Percentiles rank a stretch among this genome's conserved stretches.
Conservation (phyloP, 2,797 vertebrate species). For the Euphonia xanthogaster region DNA sequence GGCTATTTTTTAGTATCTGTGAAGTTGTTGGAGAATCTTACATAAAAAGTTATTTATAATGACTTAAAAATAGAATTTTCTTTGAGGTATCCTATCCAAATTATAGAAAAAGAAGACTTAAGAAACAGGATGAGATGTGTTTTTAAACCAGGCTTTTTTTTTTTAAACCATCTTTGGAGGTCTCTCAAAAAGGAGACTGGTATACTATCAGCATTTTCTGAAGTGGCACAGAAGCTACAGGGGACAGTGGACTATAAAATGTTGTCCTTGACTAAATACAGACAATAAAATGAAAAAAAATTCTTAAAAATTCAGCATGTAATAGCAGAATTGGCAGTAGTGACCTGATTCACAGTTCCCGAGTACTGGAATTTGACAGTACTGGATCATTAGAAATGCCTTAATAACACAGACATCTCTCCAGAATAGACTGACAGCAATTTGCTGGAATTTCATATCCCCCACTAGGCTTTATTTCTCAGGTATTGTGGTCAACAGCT, state of each 20-base stretch:
- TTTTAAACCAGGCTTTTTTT: neutral
- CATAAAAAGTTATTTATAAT: slow-evolving; percentile 44
- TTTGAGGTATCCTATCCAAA: slow-evolving; percentile 32
- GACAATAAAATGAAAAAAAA: neutral
- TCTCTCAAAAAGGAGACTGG: neutral
- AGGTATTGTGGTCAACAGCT: neutral
- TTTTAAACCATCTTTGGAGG: neutral
- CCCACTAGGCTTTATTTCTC: neutral
- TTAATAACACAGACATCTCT: neutral
- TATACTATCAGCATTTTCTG: neutral
- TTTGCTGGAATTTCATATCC: neutral
- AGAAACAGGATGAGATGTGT: neutral
- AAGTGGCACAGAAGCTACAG: neutral
- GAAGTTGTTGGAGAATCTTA: slow-evolving; percentile 29
- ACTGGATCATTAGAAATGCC: neutral
- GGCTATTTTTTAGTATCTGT: slow-evolving; percentile 23
- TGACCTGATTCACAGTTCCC: neutral
- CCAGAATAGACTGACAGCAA: neutral
- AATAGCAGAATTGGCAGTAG: neutral
- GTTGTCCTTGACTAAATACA: neutral
- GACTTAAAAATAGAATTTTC: slow-evolving; percentile 23
- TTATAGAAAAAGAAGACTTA: neutral
- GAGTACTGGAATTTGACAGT: neutral
- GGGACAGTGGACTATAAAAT: neutral
- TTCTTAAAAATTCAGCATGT: neutral